Evolutionary conservation across 2,113 vertebrate genomes (phyloP).

Genomic region (Lichenostomus cassidix): DNA sequence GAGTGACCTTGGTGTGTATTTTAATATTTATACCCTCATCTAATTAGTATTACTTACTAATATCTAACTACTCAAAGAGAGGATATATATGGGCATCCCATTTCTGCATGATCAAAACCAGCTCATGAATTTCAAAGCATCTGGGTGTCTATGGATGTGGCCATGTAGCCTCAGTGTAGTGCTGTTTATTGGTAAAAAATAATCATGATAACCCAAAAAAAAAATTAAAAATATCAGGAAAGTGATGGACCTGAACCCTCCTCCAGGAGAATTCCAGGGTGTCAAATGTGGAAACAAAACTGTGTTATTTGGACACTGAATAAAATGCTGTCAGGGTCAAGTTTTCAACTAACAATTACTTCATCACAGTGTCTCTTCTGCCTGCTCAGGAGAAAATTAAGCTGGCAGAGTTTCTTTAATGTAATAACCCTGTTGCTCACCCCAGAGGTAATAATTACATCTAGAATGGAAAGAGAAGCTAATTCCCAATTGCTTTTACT

Average conservation of each 20-base stretch:
- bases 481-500: slow-evolving; percentile 10
- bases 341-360: not conserved
- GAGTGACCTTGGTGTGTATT: not conserved
- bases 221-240: not conserved
- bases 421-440: slow-evolving; percentile 17
- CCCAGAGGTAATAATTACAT: slow-evolving; percentile 46
- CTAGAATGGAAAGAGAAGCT: not conserved
- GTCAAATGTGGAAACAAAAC: not conserved
- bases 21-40: not conserved
- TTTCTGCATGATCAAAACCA: not conserved
- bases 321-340: not conserved
- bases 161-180: not conserved
- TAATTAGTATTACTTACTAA: not conserved
- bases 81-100: not conserved
- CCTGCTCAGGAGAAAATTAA: slow-evolving; percentile 18
- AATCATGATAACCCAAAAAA: too few relatives aligned
- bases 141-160: not conserved
- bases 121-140: not conserved
- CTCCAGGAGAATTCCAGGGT: not conserved
- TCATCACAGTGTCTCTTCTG: not conserved
- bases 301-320: not conserved
- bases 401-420: not conserved
- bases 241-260: not conserved
- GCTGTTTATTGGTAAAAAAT: not conserved
- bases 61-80: not conserved